Conservation (phyloP, 2,113 vertebrate species). For the Apeltes quadracus region DNA sequence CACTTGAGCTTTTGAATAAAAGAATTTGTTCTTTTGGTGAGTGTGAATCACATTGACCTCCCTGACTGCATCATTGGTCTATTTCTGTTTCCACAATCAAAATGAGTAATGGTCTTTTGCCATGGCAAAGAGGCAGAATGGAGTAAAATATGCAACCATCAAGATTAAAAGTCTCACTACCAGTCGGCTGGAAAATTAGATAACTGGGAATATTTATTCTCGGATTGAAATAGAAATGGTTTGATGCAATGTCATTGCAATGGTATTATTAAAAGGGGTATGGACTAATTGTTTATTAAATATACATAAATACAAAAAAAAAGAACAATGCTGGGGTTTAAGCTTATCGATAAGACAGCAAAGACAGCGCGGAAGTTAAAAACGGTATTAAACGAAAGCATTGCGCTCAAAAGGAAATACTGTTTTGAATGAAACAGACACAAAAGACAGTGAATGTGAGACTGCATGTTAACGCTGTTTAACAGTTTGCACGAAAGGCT, state of each 20-base stretch:
- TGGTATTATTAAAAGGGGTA: neutral
- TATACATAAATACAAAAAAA: neutral
- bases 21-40: slow-evolving; percentile 4
- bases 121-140: neutral
- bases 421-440: neutral
- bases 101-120: slow-evolving; percentile 6
- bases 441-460: neutral
- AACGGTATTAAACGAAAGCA: neutral
- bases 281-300: neutral
- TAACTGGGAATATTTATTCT: neutral
- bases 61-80: neutral
- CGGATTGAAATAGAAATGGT: neutral
- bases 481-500: slow-evolving; percentile 19
- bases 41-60: slow-evolving; percentile 26
- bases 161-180: slow-evolving; percentile 9
- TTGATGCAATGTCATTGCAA: neutral
- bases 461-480: slow-evolving; percentile 23
- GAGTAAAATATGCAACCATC: neutral
- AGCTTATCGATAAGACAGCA: neutral
- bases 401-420: neutral
- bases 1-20: neutral
- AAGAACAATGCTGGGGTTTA: neutral
- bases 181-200: neutral
- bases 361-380: slow-evolving; percentile 2
- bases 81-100: slow-evolving; percentile 12